A percentile compares a stretch with the other conserved stretches of the same genome.
These are phyloP conservation scores for Tetrao urogallus DNA, from an alignment of 2,113 vertebrate genomes.

Conservation along the genomic window DNA sequence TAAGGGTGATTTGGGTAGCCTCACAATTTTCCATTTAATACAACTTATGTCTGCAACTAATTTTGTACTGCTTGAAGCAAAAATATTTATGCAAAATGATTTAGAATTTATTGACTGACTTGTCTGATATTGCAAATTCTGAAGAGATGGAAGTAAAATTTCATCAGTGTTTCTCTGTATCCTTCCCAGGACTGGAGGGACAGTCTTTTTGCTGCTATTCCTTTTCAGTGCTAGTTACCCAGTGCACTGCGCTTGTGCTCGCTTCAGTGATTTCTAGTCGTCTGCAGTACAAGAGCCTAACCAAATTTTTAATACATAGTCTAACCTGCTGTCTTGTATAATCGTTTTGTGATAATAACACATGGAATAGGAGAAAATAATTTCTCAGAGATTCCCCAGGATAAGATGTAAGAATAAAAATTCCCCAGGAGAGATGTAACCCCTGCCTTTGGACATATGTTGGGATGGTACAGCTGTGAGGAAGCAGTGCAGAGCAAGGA, in stretches of 20 bases:
- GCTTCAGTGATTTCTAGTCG: neutral
- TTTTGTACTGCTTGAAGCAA: constrained; percentile 37
- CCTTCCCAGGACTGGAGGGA: neutral
- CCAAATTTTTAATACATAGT: neutral
- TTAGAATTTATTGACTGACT: neutral
- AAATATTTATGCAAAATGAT: neutral
- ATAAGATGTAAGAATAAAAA: neutral
- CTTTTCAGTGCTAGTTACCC: neutral
- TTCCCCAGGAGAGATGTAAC: neutral
- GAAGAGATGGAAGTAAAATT: neutral
- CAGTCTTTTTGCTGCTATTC: neutral
- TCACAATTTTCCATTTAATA: constrained; percentile 57
- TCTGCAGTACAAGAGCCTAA: neutral
- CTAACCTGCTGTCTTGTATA: neutral
- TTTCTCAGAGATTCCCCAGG: no score
- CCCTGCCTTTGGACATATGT: neutral
- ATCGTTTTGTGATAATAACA: neutral
- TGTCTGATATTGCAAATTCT: neutral
- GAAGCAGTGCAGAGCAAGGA: neutral
- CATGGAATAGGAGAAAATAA: neutral
- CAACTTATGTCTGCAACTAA: neutral
- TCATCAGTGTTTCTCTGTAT: neutral
- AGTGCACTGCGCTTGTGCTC: neutral
- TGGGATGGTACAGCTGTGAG: neutral
- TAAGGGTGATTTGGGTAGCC: constrained; percentile 43